Evolutionary conservation across 2,888 invertebrate species (phyloP).

Genomic region (Chloroclystis v-ata): DNA sequence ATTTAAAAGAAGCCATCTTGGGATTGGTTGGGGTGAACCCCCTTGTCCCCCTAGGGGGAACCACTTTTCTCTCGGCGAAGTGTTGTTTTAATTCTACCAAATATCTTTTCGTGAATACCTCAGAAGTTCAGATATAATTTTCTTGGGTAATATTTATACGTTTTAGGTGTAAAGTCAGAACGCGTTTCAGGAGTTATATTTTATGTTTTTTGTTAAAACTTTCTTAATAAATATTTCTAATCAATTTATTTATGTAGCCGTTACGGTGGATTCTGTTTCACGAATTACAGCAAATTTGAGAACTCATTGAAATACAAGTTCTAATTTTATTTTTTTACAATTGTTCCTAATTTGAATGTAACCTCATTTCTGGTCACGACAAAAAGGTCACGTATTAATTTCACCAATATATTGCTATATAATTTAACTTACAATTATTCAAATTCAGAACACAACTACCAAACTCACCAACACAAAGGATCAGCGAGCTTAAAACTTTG

Average conservation of each 20-base stretch:
- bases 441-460: background rate
- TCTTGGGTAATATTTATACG: constrained; percentile 67
- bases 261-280: no score
- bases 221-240: background rate
- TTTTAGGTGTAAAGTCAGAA: constrained; percentile 56
- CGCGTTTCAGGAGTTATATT: constrained; percentile 17
- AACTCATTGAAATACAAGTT: no score
- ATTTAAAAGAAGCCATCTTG: constrained; percentile 78
- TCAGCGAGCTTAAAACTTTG: constrained; percentile 4
- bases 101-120: constrained; percentile 77
- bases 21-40: constrained; percentile 53
- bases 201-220: background rate
- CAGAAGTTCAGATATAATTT: constrained; percentile 75
- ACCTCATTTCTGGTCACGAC: no score
- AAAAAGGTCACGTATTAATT: no score
- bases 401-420: no score
- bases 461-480: background rate
- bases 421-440: background rate
- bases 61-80: constrained; percentile 72
- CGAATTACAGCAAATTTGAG: no score
- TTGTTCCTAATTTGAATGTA: no score
- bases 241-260: no score
- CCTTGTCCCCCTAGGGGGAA: constrained; percentile 48
- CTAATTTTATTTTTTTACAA: no score
- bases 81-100: constrained; percentile 78